These are phyloP conservation scores for Drosophila ercepeae DNA, from an alignment of 1,140 invertebrate genomes.

Conservation along the genomic window DNA sequence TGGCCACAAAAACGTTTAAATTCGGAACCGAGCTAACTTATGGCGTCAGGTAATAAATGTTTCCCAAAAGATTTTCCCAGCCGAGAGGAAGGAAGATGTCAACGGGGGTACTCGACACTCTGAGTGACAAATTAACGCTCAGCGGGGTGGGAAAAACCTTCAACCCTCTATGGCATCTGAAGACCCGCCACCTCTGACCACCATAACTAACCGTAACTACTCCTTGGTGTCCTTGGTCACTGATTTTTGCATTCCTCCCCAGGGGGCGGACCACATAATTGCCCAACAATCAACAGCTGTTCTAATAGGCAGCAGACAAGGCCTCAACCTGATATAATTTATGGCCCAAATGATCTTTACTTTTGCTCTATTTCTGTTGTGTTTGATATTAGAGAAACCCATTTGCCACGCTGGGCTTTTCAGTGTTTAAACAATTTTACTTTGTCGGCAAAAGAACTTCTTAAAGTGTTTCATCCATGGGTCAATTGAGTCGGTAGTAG, in stretches of 20 bases:
- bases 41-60: slow-evolving; percentile 70
- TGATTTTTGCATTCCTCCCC: slow-evolving; percentile 75
- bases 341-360: slow-evolving; percentile 52
- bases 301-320: slow-evolving; percentile 24
- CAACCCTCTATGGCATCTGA: slow-evolving; percentile 26
- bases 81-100: slow-evolving; percentile 49
- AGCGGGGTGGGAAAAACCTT: slow-evolving; percentile 40
- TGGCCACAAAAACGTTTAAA: slow-evolving; percentile 43
- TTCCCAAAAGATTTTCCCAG: slow-evolving; percentile 61
- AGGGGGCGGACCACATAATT: slow-evolving; percentile 69
- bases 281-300: slow-evolving; percentile 63
- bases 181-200: slow-evolving; percentile 20
- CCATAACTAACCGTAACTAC: slow-evolving; percentile 52
- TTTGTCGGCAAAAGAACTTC: slow-evolving; percentile 67
- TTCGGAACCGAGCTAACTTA: slow-evolving; percentile 37
- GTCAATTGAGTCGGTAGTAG: slow-evolving; percentile 15
- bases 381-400: slow-evolving; percentile 48
- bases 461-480: slow-evolving; percentile 18
- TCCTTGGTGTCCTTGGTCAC: slow-evolving; percentile 34
- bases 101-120: slow-evolving; percentile 13
- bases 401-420: slow-evolving; percentile 28
- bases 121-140: slow-evolving; percentile 75
- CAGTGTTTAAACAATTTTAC: slow-evolving; percentile 56
- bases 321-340: slow-evolving; percentile 56
- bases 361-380: slow-evolving; percentile 46